phyloP scores from a whole-genome alignment of 2,888 invertebrate genomes.

The Atethmia centrago region DNA sequence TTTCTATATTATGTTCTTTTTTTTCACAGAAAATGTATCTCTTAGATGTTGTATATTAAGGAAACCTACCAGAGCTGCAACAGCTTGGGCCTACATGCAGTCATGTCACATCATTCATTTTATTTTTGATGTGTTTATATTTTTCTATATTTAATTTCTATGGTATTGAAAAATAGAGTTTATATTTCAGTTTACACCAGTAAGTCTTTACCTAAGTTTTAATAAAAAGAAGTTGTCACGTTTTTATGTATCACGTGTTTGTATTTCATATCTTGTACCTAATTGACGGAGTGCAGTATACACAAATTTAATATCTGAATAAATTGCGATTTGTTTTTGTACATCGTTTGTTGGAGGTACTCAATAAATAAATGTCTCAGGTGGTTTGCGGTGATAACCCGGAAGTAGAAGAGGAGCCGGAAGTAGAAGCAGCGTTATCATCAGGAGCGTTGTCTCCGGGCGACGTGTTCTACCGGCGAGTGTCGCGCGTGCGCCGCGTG shows the following conservation, averaged over 20 bases:
- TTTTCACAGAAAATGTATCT: too few relatives aligned
- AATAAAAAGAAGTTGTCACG: too few relatives aligned
- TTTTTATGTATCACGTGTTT: too few relatives aligned
- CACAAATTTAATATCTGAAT: neutral
- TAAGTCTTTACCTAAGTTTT: too few relatives aligned
- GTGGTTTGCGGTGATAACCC: conserved; percentile 72
- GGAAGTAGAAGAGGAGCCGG: conserved; percentile 73
- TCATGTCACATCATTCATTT: neutral
- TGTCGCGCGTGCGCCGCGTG: conserved; percentile 73
- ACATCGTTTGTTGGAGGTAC: neutral
- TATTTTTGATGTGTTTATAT: too few relatives aligned
- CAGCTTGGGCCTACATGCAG: neutral
- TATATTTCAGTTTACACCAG: too few relatives aligned
- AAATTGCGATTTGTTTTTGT: neutral
- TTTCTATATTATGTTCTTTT: too few relatives aligned
- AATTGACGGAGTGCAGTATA: neutral
- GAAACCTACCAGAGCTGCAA: neutral
- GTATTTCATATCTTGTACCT: neutral
- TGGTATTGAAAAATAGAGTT: too few relatives aligned
- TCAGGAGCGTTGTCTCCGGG: conserved; percentile 79
- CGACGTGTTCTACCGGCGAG: conserved; percentile 85
- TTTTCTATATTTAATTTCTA: too few relatives aligned
- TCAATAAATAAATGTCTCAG: conserved; percentile 51
- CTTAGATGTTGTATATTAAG: too few relatives aligned
- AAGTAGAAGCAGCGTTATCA: conserved; percentile 73